A percentile compares a stretch with the other conserved stretches of the same genome.
phyloP scores from a whole-genome alignment of 2,888 invertebrate species.

The Agrochola lychnidis region DNA sequence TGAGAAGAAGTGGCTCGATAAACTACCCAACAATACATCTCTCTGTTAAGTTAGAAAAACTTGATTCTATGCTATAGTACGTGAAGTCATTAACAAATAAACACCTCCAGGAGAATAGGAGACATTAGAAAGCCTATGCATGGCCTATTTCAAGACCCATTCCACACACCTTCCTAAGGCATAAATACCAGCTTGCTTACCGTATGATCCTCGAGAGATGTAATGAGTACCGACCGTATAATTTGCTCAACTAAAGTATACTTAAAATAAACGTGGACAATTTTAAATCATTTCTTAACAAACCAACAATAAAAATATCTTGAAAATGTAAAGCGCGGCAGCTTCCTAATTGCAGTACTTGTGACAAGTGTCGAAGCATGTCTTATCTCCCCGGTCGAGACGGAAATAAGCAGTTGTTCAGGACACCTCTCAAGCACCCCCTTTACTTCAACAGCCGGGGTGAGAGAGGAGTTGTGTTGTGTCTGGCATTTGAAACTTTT shows the following conservation, averaged over 20 bases:
- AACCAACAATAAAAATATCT: conserved; percentile 31
- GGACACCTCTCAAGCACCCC: conserved; percentile 25
- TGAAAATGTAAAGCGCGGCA: conserved; percentile 19
- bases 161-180: background rate
- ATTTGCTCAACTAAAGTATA: background rate
- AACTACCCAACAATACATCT: background rate
- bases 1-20: background rate
- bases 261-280: conserved; percentile 17
- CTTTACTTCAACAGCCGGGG: conserved; percentile 9
- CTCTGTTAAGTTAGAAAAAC: background rate
- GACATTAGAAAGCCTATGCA: background rate
- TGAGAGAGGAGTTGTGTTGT: conserved; percentile 30
- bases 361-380: conserved; percentile 47
- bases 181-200: background rate
- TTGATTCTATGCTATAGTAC: background rate
- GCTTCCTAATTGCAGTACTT: conserved; percentile 52
- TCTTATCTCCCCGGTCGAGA: conserved; percentile 37
- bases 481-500: conserved; percentile 45
- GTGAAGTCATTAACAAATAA: too few relatives aligned
- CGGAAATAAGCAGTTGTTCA: conserved; percentile 45
- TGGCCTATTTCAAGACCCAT: background rate
- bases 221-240: background rate
- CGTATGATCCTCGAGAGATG: background rate
- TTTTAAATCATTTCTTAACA: conserved; percentile 18
- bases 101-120: background rate